Conservation (phyloP, 2,113 vertebrate genomes). For the Carollia perspicillata region DNA sequence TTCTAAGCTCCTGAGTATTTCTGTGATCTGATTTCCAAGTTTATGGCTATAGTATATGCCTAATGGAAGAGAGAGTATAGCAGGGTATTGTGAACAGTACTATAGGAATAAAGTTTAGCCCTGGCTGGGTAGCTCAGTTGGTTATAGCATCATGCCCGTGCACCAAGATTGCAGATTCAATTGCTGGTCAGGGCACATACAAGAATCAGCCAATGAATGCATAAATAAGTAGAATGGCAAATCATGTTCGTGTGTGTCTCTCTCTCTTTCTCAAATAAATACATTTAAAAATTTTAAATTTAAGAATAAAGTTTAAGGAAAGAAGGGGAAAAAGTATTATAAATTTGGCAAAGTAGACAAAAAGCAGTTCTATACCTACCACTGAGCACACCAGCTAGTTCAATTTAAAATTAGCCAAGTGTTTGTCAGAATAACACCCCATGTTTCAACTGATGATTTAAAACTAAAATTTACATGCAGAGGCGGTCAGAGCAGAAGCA, state of each 20-base stretch:
- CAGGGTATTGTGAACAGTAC: background rate
- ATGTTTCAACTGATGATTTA: slow-evolving; percentile 5
- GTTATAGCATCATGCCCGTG: no score
- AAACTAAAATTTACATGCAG: background rate
- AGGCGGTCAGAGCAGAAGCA: background rate
- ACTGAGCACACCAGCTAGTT: background rate
- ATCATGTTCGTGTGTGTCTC: no score
- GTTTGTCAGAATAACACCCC: background rate
- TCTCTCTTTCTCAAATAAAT: no score
- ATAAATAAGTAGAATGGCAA: no score
- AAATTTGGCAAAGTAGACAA: background rate
- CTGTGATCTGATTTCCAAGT: slow-evolving; percentile 12
- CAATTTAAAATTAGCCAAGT: slow-evolving; percentile 14
- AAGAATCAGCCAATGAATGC: no score
- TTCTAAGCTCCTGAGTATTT: background rate
- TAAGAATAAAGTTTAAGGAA: background rate
- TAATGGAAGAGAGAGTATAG: background rate
- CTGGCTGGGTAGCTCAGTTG: no score
- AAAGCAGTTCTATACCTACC: background rate
- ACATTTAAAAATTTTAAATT: no score
- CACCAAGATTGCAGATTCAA: no score
- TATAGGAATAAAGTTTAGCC: background rate
- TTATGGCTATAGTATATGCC: background rate
- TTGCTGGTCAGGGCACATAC: no score
- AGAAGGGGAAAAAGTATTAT: background rate